These are phyloP conservation scores for Acanthopagrus latus DNA, from an alignment of 2,797 vertebrate species.

Conservation along the genomic window DNA sequence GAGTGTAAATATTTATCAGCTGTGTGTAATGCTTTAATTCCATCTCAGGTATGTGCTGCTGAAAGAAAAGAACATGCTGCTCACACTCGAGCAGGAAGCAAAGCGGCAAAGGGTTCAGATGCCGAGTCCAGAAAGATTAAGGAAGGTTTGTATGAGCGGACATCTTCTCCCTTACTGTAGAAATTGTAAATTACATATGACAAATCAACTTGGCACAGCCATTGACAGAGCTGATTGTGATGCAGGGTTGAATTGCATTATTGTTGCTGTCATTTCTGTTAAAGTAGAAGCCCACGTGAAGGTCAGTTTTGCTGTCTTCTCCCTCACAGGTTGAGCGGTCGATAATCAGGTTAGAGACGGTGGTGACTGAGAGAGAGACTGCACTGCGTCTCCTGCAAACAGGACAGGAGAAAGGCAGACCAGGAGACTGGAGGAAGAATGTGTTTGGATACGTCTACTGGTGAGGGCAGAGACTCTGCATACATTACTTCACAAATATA, in stretches of 20 bases:
- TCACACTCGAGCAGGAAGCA: slow-evolving; percentile 93
- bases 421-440: slow-evolving; percentile 93
- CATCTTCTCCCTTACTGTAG: not conserved
- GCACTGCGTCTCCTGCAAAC: slow-evolving; percentile 94
- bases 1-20: not conserved
- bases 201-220: not conserved
- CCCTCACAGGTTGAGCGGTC: slow-evolving; percentile 88
- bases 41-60: slow-evolving; percentile 94
- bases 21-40: slow-evolving; percentile 7
- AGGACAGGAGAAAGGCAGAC: slow-evolving; percentile 91
- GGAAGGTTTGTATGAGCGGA: slow-evolving; percentile 87
- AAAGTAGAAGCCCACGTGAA: not conserved
- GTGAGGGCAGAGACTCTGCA: slow-evolving; percentile 72
- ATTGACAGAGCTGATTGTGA: not conserved
- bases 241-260: not conserved
- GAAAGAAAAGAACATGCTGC: slow-evolving; percentile 97
- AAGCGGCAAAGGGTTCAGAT: slow-evolving; percentile 89
- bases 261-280: not conserved
- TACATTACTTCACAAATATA: not conserved
- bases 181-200: not conserved
- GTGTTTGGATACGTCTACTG: slow-evolving; percentile 91
- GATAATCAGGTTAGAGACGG: slow-evolving; percentile 90
- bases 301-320: not conserved
- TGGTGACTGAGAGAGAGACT: slow-evolving; percentile 92
- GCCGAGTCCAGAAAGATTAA: slow-evolving; percentile 95